phyloP scores from a whole-genome alignment of 2,888 invertebrate species.

The Thymelicus lineola region DNA sequence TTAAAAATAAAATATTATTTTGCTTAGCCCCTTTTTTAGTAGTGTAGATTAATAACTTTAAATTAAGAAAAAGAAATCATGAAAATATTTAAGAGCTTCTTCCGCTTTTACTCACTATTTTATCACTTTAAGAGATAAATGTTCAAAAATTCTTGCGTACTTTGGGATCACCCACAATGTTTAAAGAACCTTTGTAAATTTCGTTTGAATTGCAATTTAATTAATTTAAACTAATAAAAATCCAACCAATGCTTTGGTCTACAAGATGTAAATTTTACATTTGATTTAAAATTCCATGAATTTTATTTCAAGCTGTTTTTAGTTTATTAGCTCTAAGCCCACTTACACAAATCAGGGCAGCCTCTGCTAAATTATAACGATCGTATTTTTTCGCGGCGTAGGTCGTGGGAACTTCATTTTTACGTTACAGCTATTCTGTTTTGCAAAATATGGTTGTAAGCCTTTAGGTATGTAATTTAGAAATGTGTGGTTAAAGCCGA shows the following conservation, averaged over 20 bases:
- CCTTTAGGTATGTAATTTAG: slow-evolving; percentile 1
- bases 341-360: not conserved
- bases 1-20: no score
- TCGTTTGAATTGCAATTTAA: no score
- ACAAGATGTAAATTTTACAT: not conserved
- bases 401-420: slow-evolving; percentile 40
- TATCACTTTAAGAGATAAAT: no score
- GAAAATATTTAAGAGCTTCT: no score
- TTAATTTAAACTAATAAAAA: no score
- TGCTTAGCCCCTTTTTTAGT: no score
- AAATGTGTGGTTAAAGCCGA: slow-evolving; percentile 9
- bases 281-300: not conserved
- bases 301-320: not conserved
- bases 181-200: no score
- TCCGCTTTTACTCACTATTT: no score
- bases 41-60: no score
- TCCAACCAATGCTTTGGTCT: not conserved
- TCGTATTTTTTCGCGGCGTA: slow-evolving; percentile 35
- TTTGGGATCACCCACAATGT: no score
- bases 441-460: slow-evolving; percentile 18
- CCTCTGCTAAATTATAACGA: not conserved
- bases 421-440: slow-evolving; percentile 24
- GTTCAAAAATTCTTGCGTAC: no score
- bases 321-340: not conserved
- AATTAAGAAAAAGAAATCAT: no score